Evolutionary conservation across 23 tunicate species (phyloP).

Genomic region (Styela clava): DNA sequence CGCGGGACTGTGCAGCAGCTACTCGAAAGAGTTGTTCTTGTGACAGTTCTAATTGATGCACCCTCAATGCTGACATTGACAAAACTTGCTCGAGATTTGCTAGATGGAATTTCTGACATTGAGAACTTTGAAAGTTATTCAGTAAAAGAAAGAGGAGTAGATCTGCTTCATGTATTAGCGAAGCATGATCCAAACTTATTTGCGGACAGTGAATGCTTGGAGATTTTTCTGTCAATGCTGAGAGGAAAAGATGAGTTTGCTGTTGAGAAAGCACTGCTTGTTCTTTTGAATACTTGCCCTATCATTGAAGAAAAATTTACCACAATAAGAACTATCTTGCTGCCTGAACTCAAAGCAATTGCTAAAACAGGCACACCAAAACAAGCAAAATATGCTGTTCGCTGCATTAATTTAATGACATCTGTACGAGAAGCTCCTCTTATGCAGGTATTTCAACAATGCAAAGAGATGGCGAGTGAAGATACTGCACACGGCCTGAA

Average conservation of each 20-base stretch:
- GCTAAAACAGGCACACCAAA: slow-evolving; percentile 69
- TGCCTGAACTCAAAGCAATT: slow-evolving; percentile 64
- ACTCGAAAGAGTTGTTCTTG: slow-evolving; percentile 67
- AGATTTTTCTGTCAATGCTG: slow-evolving; percentile 47
- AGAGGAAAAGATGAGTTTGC: slow-evolving; percentile 49
- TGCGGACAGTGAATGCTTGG: slow-evolving; percentile 61
- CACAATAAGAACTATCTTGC: slow-evolving; percentile 59
- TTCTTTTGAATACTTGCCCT: slow-evolving; percentile 52
- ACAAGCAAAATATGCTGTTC: slow-evolving; percentile 73
- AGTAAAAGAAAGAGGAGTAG: slow-evolving; percentile 49
- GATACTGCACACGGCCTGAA: slow-evolving; percentile 20
- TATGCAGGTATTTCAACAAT: slow-evolving; percentile 78
- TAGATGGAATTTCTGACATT: slow-evolving; percentile 57
- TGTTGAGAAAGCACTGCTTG: slow-evolving; percentile 39
- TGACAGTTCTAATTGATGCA: slow-evolving; percentile 64
- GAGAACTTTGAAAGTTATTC: slow-evolving; percentile 41
- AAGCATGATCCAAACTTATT: slow-evolving; percentile 58
- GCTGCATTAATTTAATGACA: slow-evolving; percentile 53
- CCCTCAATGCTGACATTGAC: slow-evolving; percentile 50
- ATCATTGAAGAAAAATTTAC: slow-evolving; percentile 61
- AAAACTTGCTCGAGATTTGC: slow-evolving; percentile 47
- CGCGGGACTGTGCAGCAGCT: slow-evolving; percentile 55
- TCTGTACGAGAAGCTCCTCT: slow-evolving; percentile 67
- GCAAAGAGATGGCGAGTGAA: slow-evolving; percentile 52
- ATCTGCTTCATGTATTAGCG: slow-evolving; percentile 55